Evolutionary conservation across 1,140 invertebrate species (phyloP).

Genomic region (Hylyphantes graminicola): DNA sequence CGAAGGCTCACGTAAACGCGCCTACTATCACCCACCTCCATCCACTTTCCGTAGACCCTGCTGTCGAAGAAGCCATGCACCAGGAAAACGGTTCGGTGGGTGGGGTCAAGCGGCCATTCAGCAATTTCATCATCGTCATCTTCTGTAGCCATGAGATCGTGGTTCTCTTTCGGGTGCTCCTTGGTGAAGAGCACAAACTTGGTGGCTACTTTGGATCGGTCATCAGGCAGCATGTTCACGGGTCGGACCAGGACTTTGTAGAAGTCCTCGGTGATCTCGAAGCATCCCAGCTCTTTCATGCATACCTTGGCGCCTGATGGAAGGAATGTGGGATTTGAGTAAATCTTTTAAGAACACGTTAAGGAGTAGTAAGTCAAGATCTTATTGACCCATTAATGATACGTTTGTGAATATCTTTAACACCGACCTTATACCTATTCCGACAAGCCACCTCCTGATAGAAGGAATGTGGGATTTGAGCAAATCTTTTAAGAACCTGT

Average conservation of each 20-base stretch:
- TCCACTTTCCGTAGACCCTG: constrained; percentile 75
- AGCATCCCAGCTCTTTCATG: constrained; percentile 62
- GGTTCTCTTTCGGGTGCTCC: constrained; percentile 73
- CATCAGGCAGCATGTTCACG: constrained; percentile 64
- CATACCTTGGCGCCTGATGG: constrained; percentile 37
- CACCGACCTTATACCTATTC: too few relatives aligned
- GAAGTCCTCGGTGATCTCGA: constrained; percentile 52
- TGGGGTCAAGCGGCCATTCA: constrained; percentile 67
- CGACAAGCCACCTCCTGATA: too few relatives aligned
- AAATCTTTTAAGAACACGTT: too few relatives aligned
- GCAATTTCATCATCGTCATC: constrained; percentile 28
- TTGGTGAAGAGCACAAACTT: constrained; percentile 82
- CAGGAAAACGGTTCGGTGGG: constrained; percentile 69
- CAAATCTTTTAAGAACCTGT: too few relatives aligned
- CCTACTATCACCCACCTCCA: constrained; percentile 72
- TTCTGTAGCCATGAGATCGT: not conserved
- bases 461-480: too few relatives aligned
- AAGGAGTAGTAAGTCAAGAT: too few relatives aligned
- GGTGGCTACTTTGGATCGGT: constrained; percentile 82
- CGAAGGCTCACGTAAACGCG: too few relatives aligned
- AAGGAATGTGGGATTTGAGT: too few relatives aligned
- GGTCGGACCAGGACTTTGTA: constrained; percentile 52
- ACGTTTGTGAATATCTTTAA: too few relatives aligned
- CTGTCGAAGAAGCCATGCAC: constrained; percentile 80
- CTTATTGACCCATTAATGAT: too few relatives aligned